Conservation (phyloP, 2,888 invertebrate species). For the Trissolcus japonicus region DNA sequence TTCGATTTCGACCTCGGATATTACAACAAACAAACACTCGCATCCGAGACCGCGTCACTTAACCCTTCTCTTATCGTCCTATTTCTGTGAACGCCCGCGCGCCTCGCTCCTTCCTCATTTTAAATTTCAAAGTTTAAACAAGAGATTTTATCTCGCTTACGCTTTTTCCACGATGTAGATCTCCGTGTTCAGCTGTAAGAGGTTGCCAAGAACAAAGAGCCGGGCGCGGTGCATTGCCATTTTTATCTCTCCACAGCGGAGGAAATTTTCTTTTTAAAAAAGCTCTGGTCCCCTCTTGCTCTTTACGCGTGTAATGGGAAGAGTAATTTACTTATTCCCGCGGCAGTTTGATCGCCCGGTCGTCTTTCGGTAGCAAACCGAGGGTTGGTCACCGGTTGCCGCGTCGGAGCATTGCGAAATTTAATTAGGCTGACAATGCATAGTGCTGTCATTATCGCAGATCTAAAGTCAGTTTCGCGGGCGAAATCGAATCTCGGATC, state of each 20-base stretch:
- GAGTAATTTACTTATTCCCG: conserved; percentile 24
- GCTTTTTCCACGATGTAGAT: conserved; percentile 44
- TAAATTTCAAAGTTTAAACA: conserved; percentile 64
- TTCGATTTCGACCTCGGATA: not conserved
- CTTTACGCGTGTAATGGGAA: conserved; percentile 5
- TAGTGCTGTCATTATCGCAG: conserved; percentile 49
- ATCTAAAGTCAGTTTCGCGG: conserved; percentile 53
- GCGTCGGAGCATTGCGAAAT: conserved; percentile 24
- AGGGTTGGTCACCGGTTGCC: not conserved
- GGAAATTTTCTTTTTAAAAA: conserved; percentile 34
- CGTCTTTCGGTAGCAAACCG: conserved; percentile 6
- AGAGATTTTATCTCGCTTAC: conserved; percentile 60
- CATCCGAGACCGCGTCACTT: not conserved
- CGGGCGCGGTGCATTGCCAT: conserved; percentile 17
- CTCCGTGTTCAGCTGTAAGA: conserved; percentile 32
- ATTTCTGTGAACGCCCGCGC: not conserved
- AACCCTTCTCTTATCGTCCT: conserved; percentile 1
- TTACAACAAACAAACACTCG: not conserved
- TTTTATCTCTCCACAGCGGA: conserved; percentile 23
- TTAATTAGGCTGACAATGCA: conserved; percentile 49
- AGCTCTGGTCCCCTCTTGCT: conserved; percentile 3
- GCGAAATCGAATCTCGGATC: conserved; percentile 55
- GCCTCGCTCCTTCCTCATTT: conserved; percentile 55
- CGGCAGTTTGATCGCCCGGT: conserved; percentile 17
- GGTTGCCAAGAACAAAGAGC: conserved; percentile 33